Evolutionary conservation across 2,888 invertebrate genomes (phyloP).

Genomic region (Pseudanteris insignis): DNA sequence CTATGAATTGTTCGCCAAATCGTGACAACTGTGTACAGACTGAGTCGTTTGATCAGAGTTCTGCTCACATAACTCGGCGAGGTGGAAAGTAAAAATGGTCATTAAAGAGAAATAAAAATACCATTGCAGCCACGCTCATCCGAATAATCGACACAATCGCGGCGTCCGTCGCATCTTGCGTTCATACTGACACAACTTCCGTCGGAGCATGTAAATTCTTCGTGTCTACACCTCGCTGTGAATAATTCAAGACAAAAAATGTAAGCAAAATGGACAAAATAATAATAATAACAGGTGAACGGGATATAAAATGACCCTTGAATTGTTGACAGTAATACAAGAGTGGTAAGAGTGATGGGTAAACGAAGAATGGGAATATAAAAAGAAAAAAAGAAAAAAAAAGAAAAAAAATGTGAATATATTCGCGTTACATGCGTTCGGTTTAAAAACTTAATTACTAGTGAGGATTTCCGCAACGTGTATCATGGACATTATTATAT

Average conservation of each 20-base stretch:
- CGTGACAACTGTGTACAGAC: too few relatives aligned
- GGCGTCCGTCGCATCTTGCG: slow-evolving; percentile 64
- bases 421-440: too few relatives aligned
- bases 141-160: slow-evolving; percentile 71
- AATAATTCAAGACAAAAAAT: slow-evolving; percentile 22
- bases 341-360: too few relatives aligned
- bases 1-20: too few relatives aligned
- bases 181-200: slow-evolving; percentile 69
- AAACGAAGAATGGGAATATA: too few relatives aligned
- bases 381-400: too few relatives aligned
- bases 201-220: slow-evolving; percentile 70
- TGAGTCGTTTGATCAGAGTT: too few relatives aligned
- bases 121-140: slow-evolving; percentile 70
- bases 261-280: slow-evolving; percentile 5
- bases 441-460: too few relatives aligned
- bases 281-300: neutral
- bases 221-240: slow-evolving; percentile 63
- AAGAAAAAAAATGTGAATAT: too few relatives aligned
- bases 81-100: slow-evolving; percentile 1
- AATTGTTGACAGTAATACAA: too few relatives aligned
- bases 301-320: slow-evolving; percentile 3
- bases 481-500: too few relatives aligned
- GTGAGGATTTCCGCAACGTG: too few relatives aligned
- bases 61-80: slow-evolving; percentile 16
- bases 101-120: slow-evolving; percentile 28